A percentile compares a stretch with the other conserved stretches of the same genome.
phyloP scores from a whole-genome alignment of 2,888 invertebrate species.

The Dynastes maya region DNA sequence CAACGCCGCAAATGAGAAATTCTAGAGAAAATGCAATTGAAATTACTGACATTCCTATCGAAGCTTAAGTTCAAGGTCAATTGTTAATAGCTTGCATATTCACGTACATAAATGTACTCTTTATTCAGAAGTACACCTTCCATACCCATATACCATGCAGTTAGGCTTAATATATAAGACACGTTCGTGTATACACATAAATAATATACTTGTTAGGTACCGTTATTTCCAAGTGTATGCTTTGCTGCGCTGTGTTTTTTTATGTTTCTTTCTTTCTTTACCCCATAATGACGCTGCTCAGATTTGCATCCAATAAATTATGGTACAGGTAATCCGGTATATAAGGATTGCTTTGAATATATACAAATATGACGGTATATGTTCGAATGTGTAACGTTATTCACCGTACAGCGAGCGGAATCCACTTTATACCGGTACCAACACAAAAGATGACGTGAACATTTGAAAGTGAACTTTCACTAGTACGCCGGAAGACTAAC shows the following conservation, averaged over 20 bases:
- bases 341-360: too few species aligned
- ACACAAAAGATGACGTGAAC: conserved; percentile 44
- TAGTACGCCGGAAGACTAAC: conserved; percentile 34
- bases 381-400: background rate
- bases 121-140: conserved; percentile 35
- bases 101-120: background rate
- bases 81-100: conserved; percentile 31
- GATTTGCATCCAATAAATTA: too few species aligned
- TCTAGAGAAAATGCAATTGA: conserved; percentile 38
- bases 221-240: too few species aligned
- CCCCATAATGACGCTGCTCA: too few species aligned
- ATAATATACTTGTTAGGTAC: too few species aligned
- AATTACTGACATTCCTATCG: conserved; percentile 45
- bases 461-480: conserved; percentile 52
- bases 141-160: background rate
- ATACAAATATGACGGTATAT: too few species aligned
- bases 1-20: background rate
- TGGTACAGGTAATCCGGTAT: too few species aligned
- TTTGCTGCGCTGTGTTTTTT: too few species aligned
- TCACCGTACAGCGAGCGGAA: conserved; percentile 17
- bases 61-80: conserved; percentile 51
- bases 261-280: too few species aligned
- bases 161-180: too few species aligned
- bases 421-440: background rate
- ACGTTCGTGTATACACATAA: too few species aligned